Evolutionary conservation across 2,888 invertebrate genomes (phyloP).

Genomic region (Aleiodes leptofemur): DNA sequence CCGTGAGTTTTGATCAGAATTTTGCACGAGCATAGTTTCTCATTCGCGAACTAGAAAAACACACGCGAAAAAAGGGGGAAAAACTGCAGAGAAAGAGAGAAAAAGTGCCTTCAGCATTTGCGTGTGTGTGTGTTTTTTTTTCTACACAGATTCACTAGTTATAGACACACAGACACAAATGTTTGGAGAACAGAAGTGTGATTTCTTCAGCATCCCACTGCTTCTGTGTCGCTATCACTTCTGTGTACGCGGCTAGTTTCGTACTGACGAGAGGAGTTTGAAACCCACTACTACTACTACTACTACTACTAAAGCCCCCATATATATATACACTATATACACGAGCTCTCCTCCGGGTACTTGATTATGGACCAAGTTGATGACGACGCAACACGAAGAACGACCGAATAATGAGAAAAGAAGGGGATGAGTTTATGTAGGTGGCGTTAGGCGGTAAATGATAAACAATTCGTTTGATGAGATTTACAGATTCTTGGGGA

Average conservation of each 20-base stretch:
- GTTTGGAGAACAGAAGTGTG: not conserved
- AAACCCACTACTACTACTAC: constrained; percentile 4
- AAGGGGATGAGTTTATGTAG: constrained; percentile 25
- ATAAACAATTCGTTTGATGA: constrained; percentile 14
- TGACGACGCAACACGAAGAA: constrained; percentile 34
- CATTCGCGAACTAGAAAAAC: constrained; percentile 32
- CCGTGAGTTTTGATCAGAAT: constrained; percentile 8
- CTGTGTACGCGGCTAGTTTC: constrained; percentile 20
- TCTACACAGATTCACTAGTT: constrained; percentile 29
- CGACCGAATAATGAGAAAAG: constrained; percentile 32
- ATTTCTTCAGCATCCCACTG: constrained; percentile 2
- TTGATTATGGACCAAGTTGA: constrained; percentile 37
- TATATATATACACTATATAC: not conserved
- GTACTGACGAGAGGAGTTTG: constrained; percentile 15
- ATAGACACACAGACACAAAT: constrained; percentile 9
- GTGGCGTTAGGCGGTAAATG: constrained; percentile 5
- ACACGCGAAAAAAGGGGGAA: no score
- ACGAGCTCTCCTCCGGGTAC: not conserved
- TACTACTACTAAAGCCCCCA: constrained; percentile 1
- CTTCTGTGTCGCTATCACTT: constrained; percentile 17
- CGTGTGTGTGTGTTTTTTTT: not conserved
- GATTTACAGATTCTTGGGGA: not conserved
- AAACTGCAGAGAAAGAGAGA: constrained; percentile 29
- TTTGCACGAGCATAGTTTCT: constrained; percentile 28
- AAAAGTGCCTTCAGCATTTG: constrained; percentile 44